Conservation (phyloP, 2,113 vertebrate species). For the Bolborhynchus lineola region DNA sequence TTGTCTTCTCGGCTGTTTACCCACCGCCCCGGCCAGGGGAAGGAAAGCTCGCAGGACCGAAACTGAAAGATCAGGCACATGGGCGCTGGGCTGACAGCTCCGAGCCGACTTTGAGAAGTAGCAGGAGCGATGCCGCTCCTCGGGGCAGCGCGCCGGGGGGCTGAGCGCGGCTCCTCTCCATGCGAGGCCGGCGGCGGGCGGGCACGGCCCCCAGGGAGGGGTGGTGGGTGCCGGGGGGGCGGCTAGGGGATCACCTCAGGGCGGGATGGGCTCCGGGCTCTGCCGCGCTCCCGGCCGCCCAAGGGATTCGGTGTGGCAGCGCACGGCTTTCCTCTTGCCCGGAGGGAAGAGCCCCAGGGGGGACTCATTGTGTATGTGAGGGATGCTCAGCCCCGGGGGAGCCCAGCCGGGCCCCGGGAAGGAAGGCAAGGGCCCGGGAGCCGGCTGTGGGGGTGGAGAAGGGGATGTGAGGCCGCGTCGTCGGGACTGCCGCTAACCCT, state of each 20-base stretch:
- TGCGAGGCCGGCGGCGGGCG: neutral
- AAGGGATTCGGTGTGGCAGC: neutral
- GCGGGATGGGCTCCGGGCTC: neutral
- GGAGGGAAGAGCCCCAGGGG: neutral
- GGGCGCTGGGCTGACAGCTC: conserved; percentile 60
- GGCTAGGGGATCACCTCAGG: neutral
- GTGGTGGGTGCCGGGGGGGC: neutral
- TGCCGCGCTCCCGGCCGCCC: neutral
- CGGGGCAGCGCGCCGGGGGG: neutral
- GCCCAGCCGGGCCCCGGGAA: neutral
- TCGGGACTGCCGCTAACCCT: conserved; percentile 57
- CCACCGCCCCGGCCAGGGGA: neutral
- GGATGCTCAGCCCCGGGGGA: neutral
- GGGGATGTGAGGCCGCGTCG: neutral
- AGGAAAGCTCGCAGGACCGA: neutral
- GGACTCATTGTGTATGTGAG: neutral
- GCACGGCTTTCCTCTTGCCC: neutral
- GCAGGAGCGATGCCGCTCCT: neutral
- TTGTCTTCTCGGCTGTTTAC: conserved; percentile 29
- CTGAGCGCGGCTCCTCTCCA: neutral
- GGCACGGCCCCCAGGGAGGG: neutral
- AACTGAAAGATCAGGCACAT: conserved; percentile 45
- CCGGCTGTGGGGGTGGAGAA: neutral
- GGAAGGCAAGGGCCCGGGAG: neutral
- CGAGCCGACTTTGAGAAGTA: neutral